These are phyloP conservation scores for Anagyrus pseudococci DNA, from an alignment of 2,888 invertebrate species.

Conservation along the genomic window DNA sequence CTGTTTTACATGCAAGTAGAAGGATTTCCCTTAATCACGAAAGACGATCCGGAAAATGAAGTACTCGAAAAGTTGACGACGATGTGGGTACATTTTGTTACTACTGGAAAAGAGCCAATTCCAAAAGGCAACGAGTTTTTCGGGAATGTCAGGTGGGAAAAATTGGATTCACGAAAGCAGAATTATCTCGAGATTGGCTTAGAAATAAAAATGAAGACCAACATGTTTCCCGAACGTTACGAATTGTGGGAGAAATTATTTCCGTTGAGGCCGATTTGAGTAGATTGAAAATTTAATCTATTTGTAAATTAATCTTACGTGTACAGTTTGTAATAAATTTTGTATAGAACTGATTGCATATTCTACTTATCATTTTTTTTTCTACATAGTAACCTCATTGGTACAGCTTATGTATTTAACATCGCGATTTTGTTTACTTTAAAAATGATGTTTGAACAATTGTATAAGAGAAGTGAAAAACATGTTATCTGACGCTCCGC, in stretches of 20 bases:
- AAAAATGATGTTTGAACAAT: too few relatives aligned
- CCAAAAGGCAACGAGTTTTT: constrained; percentile 53
- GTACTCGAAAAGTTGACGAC: constrained; percentile 60
- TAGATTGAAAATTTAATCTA: too few relatives aligned
- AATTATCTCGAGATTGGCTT: constrained; percentile 60
- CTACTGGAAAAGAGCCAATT: constrained; percentile 63
- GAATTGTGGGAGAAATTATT: constrained; percentile 59
- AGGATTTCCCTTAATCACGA: constrained; percentile 58
- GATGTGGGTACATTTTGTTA: constrained; percentile 61
- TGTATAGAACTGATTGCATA: too few relatives aligned
- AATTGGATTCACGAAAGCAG: constrained; percentile 53
- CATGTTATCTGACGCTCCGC: too few relatives aligned
- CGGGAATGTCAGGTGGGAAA: constrained; percentile 58
- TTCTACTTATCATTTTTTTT: too few relatives aligned
- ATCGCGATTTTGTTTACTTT: too few relatives aligned
- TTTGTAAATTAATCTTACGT: too few relatives aligned
- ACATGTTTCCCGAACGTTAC: constrained; percentile 58
- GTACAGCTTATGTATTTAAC: too few relatives aligned
- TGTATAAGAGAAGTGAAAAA: too few relatives aligned
- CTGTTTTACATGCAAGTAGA: constrained; percentile 57
- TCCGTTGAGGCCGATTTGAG: too few relatives aligned
- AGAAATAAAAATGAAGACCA: constrained; percentile 54
- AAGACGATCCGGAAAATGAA: constrained; percentile 59
- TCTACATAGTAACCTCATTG: too few relatives aligned
- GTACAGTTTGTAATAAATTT: too few relatives aligned